These are phyloP conservation scores for Gari tellinella DNA, from an alignment of 2,888 invertebrate genomes.

Conservation along the genomic window DNA sequence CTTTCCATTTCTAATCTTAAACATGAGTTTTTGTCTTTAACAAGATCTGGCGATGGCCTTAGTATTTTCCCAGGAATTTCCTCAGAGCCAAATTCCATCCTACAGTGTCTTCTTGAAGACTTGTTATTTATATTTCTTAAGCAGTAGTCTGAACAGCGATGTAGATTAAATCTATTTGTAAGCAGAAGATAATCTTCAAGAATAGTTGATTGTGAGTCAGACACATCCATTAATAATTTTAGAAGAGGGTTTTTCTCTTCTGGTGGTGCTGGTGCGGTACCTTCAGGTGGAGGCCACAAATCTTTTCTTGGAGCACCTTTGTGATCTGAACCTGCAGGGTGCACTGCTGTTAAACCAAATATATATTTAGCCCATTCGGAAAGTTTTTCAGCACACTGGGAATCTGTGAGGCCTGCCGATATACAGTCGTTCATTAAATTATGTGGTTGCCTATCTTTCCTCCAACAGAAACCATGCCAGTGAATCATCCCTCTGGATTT, in stretches of 20 bases:
- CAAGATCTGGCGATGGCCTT: constrained; percentile 40
- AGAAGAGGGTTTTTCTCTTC: constrained; percentile 57
- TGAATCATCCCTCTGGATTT: constrained; percentile 63
- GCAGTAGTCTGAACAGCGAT: constrained; percentile 20
- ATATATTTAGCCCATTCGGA: constrained; percentile 14
- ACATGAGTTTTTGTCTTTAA: constrained; percentile 61
- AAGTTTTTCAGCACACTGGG: constrained; percentile 2
- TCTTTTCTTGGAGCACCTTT: constrained; percentile 47
- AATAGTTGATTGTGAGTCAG: constrained; percentile 42
- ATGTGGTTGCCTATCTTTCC: constrained; percentile 55
- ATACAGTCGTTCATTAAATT: constrained; percentile 39
- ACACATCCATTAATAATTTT: constrained; percentile 60
- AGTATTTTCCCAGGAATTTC: constrained; percentile 17
- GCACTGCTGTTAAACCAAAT: constrained; percentile 41
- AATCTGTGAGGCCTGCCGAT: constrained; percentile 20
- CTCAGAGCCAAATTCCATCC: constrained; percentile 51
- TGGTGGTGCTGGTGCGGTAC: constrained; percentile 48
- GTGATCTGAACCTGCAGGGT: constrained; percentile 50
- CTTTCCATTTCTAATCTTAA: constrained; percentile 62
- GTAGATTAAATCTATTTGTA: constrained; percentile 8
- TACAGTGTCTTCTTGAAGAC: constrained; percentile 27
- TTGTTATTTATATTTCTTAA: constrained; percentile 7
- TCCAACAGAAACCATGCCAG: constrained; percentile 68
- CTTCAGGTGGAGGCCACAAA: constrained; percentile 65
- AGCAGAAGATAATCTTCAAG: constrained; percentile 50